Conservation (phyloP, 2,888 invertebrate species). For the Drosophila anomalipes region DNA sequence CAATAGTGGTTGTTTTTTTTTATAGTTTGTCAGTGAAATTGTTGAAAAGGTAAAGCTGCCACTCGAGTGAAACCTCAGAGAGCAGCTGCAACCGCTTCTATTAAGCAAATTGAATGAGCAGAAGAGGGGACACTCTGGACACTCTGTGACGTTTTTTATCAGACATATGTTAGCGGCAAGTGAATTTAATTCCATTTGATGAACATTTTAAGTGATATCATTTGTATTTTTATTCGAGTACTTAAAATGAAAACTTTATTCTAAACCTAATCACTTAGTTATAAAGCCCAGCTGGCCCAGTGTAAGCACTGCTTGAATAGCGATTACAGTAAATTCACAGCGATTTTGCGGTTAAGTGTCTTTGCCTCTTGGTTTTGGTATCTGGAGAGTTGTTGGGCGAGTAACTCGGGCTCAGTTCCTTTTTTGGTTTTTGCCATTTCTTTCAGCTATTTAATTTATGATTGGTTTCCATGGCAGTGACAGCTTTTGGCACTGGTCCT, state of each 20-base stretch:
- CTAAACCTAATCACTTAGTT: constrained; percentile 49
- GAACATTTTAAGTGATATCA: constrained; percentile 20
- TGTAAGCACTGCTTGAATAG: constrained; percentile 29
- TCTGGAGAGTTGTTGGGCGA: constrained; percentile 33
- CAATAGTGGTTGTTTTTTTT: background rate
- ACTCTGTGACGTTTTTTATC: constrained; percentile 2
- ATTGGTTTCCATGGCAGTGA: constrained; percentile 47
- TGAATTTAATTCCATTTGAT: constrained; percentile 38
- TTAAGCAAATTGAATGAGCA: constrained; percentile 55
- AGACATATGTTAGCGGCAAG: constrained; percentile 39
- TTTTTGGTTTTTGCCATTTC: constrained; percentile 34
- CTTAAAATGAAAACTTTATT: background rate
- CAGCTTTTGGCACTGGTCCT: constrained; percentile 21
- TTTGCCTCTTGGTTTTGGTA: constrained; percentile 39
- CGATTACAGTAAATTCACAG: constrained; percentile 42
- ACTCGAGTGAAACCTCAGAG: constrained; percentile 18
- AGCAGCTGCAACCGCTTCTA: constrained; percentile 25
- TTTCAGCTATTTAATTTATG: constrained; percentile 55
- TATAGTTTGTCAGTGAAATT: constrained; percentile 17
- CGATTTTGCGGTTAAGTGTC: constrained; percentile 61
- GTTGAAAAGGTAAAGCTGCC: constrained; percentile 37
- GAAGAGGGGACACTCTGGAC: constrained; percentile 30
- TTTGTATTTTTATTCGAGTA: background rate
- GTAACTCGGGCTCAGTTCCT: constrained; percentile 36
- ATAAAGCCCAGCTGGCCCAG: constrained; percentile 43